Evolutionary conservation across 2,797 vertebrate species (phyloP), one percentile per base, ranked within the genome.

Genomic region (Poeciliopsis gracilis): DNA sequence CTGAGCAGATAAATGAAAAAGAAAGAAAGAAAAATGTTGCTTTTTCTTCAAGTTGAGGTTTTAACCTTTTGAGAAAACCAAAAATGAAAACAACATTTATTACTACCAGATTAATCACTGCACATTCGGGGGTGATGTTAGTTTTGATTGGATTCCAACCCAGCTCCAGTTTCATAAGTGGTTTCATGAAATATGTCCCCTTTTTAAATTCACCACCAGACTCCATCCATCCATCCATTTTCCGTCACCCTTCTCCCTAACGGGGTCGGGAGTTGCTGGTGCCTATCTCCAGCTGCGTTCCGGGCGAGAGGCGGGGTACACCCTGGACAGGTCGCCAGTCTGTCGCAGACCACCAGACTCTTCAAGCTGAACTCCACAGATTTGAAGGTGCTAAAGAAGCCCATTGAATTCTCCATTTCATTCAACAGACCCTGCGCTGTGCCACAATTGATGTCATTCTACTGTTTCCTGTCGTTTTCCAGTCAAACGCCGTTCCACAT

Each of bases 361-460:
- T 89, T 46, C 67, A 85, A 90, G 82, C 86, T 88, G 82, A 83
- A 79, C 87, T 83, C 59, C 80, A 63, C 90, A 84, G 89, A 93
- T 92, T 82, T 75, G 90, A 90, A 82, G 82, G 74, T 76, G 25
- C 80, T 84, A 90, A 78, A 93, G 90, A 94, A 88, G 82, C 72
- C 83, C 84, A 84, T 88, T 93, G 89, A 89, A 88, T 88, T 91
- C 91, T 89, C 84, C 82, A 85, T 91, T 83, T 91, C 79, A 90
- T 92, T 90, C 88, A 94, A 93, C 85, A 92, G 87, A 80, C 82
- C 75, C 83, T 53, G 77, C 73, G 67, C 83, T 91, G 86, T 88
- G 82, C 89, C 84, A 89, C 76, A 82, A 81, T 86, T 95, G 91
- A 95, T 94, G 93, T 95, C 90, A 95, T 92, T 90, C 85, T 63